Evolutionary conservation across 2,888 invertebrate species (phyloP).

Genomic region (Eupsilia transversa): DNA sequence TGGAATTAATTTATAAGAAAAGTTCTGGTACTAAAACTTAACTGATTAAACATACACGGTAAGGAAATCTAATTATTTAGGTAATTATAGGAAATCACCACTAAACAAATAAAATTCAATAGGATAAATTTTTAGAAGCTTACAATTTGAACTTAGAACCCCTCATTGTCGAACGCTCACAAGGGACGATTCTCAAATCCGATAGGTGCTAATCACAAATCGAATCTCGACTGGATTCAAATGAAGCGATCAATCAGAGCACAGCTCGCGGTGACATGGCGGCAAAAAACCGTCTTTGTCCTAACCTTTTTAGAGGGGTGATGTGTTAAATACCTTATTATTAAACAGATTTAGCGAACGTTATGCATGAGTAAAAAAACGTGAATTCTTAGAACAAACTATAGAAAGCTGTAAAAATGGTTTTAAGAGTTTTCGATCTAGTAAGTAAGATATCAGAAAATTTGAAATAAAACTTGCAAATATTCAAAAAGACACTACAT

Average conservation of each 20-base stretch:
- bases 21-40: not conserved
- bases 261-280: slow-evolving; percentile 80
- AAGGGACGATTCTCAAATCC: slow-evolving; percentile 69
- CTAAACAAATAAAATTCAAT: slow-evolving; percentile 12
- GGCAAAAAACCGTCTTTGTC: slow-evolving; percentile 63
- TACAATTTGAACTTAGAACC: slow-evolving; percentile 51
- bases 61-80: not conserved
- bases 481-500: not conserved
- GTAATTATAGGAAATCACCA: slow-evolving; percentile 5
- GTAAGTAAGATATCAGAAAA: not conserved
- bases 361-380: not conserved
- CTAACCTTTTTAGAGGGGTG: slow-evolving; percentile 52
- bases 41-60: not conserved
- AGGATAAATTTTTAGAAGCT: slow-evolving; percentile 28
- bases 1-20: not conserved
- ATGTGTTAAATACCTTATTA: slow-evolving; percentile 44
- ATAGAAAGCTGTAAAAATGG: not conserved
- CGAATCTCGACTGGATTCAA: slow-evolving; percentile 84
- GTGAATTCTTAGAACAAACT: not conserved
- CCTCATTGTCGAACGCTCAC: slow-evolving; percentile 50
- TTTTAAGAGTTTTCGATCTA: not conserved
- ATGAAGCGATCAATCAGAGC: slow-evolving; percentile 87
- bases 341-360: slow-evolving; percentile 27
- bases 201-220: slow-evolving; percentile 84
- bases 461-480: not conserved